These are phyloP conservation scores for Drosophila dives DNA, from an alignment of 2,888 invertebrate species.

Conservation along the genomic window DNA sequence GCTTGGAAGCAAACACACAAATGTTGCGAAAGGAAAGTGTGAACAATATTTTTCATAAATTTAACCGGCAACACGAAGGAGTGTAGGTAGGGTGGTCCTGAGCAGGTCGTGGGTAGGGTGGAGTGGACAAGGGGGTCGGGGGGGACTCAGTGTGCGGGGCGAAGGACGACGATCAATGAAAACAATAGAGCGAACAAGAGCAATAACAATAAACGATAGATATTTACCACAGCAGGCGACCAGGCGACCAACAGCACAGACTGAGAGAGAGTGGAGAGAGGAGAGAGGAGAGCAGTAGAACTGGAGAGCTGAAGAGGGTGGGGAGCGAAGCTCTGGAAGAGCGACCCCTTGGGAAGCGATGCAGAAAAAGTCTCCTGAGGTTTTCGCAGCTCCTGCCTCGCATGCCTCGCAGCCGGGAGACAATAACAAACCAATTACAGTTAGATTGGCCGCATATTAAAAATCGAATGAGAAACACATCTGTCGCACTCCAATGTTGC, in stretches of 20 bases:
- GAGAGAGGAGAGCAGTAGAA: constrained; percentile 4
- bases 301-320: background rate
- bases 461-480: constrained; percentile 85
- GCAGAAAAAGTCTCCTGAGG: constrained; percentile 78
- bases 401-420: constrained; percentile 59
- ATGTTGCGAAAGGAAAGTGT: constrained; percentile 71
- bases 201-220: constrained; percentile 79
- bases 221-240: constrained; percentile 81
- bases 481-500: constrained; percentile 79
- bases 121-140: background rate
- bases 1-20: constrained; percentile 20
- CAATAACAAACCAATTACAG: constrained; percentile 84
- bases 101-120: background rate
- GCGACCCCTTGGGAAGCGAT: constrained; percentile 38
- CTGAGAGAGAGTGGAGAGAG: background rate
- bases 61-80: constrained; percentile 57
- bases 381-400: constrained; percentile 54
- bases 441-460: constrained; percentile 85
- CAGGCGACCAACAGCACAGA: background rate
- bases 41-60: constrained; percentile 84
- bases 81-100: background rate
- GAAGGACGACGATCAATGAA: constrained; percentile 51
- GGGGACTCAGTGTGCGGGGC: constrained; percentile 18
- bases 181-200: constrained; percentile 73
- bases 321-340: background rate